Conservation (phyloP, 2,797 vertebrate genomes). For the Acanthurus lineatus region DNA sequence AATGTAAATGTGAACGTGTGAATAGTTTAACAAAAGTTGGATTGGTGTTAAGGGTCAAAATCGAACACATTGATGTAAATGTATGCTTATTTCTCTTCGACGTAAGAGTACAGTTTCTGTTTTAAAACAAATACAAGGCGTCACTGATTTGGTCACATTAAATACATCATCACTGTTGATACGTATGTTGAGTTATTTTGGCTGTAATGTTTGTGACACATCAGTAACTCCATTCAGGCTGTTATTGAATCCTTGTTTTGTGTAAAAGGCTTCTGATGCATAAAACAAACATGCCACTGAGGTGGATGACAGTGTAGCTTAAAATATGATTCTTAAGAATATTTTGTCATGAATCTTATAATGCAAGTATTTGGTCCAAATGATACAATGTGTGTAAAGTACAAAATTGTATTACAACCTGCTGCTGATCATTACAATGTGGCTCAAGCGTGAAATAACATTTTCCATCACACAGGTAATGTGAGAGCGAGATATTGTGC, state of each 20-base stretch:
- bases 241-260: background rate
- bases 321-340: background rate
- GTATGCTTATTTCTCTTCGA: background rate
- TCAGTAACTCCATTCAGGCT: background rate
- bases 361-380: background rate
- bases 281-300: background rate
- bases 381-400: background rate
- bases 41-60: background rate
- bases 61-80: background rate
- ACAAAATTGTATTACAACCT: background rate
- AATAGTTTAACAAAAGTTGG: constrained; percentile 37
- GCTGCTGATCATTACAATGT: background rate
- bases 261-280: background rate
- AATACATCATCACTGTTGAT: background rate
- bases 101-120: background rate
- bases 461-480: constrained; percentile 20
- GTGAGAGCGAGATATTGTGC: background rate
- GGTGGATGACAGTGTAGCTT: background rate
- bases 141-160: background rate
- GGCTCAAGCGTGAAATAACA: constrained; percentile 42
- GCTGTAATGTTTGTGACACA: background rate
- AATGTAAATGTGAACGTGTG: constrained; percentile 9
- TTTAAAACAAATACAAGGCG: background rate
- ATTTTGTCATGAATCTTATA: background rate
- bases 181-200: background rate